Conservation (phyloP, 2,113 vertebrate species). For the Fukomys damarensis region DNA sequence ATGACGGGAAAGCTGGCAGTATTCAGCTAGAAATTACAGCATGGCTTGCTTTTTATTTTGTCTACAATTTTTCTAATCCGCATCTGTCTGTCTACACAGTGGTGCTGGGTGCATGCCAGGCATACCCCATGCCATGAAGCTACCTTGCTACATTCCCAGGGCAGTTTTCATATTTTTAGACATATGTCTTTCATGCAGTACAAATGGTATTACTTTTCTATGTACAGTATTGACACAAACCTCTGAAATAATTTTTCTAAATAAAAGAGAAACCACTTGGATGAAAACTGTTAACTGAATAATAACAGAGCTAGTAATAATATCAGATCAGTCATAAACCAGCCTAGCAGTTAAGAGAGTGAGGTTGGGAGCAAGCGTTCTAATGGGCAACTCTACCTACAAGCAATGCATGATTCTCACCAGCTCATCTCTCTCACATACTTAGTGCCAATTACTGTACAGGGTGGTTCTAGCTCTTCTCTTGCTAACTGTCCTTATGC, state of each 20-base stretch:
- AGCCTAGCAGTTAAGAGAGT: not conserved
- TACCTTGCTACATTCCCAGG: not conserved
- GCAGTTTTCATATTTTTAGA: not conserved
- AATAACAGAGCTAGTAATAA: not conserved
- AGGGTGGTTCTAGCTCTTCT: not conserved
- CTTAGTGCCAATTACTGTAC: not conserved
- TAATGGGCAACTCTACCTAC: not conserved
- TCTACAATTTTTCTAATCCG: not conserved
- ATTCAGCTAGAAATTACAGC: not conserved
- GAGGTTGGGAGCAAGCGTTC: not conserved
- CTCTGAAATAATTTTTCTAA: not conserved
- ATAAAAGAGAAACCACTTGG: not conserved
- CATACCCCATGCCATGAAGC: not conserved
- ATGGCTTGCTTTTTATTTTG: not conserved
- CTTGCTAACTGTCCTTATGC: not conserved
- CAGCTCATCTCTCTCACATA: not conserved
- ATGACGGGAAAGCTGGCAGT: not conserved
- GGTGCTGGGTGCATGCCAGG: not conserved
- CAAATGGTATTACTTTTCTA: not conserved
- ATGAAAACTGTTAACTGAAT: not conserved
- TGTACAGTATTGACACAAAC: not conserved
- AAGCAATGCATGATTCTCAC: not conserved
- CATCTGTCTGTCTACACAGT: not conserved
- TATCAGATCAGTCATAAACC: not conserved
- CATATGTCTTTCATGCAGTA: not conserved